Evolutionary conservation across 2,113 vertebrate species (phyloP).

Genomic region (Labeo rohita): DNA sequence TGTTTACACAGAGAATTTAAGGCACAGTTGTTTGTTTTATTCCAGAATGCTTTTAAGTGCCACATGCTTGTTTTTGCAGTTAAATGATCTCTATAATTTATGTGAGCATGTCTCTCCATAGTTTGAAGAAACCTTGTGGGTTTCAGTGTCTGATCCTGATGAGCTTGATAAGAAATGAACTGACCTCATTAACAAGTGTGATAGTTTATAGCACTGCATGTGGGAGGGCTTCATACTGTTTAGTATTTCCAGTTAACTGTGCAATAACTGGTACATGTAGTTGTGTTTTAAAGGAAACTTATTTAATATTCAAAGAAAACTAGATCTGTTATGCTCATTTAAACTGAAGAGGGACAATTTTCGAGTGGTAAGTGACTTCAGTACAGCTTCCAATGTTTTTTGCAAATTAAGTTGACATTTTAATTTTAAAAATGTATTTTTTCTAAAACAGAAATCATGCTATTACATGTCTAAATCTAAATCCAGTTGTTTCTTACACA

Average conservation of each 20-base stretch:
- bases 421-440: background rate
- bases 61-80: background rate
- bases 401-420: background rate
- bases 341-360: background rate
- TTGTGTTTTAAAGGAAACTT: background rate
- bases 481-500: too few relatives aligned
- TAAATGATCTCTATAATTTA: background rate
- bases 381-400: background rate
- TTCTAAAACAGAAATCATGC: background rate
- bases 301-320: background rate
- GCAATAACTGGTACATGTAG: background rate
- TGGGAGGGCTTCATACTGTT: background rate
- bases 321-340: background rate
- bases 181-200: background rate
- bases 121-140: background rate
- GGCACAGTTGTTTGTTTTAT: background rate
- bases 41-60: background rate
- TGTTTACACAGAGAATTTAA: background rate
- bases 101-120: background rate
- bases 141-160: constrained; percentile 1
- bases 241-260: background rate
- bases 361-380: background rate
- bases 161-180: background rate
- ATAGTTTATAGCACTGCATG: background rate
- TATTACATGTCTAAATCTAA: too few relatives aligned